Evolutionary conservation across 1,140 invertebrate genomes (phyloP).

Genomic region (Phthorimaea operculella): DNA sequence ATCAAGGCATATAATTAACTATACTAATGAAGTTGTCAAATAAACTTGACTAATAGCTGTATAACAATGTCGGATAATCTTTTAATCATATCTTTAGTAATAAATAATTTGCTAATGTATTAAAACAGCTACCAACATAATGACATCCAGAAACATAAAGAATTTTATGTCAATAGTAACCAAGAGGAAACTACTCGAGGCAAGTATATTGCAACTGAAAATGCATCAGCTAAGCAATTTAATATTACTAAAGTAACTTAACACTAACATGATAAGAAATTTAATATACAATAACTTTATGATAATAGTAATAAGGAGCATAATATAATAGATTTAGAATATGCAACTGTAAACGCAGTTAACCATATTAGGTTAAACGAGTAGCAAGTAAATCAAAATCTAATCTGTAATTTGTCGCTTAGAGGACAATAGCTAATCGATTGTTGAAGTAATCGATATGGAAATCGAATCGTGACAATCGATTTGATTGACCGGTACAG

Average conservation of each 20-base stretch:
- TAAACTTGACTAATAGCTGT: background rate
- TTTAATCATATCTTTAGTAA: background rate
- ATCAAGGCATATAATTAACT: constrained; percentile 5
- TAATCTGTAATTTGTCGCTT: constrained; percentile 1
- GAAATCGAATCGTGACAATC: constrained; percentile 1
- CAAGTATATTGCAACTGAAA: too few relatives aligned
- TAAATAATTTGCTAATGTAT: too few relatives aligned
- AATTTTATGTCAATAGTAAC: too few relatives aligned
- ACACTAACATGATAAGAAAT: background rate
- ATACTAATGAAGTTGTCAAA: constrained; percentile 8
- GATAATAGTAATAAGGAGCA: background rate
- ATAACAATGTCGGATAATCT: background rate
- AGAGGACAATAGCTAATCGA: background rate
- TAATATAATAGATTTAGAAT: background rate
- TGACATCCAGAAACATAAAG: too few relatives aligned
- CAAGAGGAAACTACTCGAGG: too few relatives aligned
- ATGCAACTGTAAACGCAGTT: background rate
- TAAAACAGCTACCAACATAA: too few relatives aligned
- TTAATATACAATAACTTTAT: background rate
- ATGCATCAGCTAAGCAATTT: background rate
- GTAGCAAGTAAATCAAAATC: background rate
- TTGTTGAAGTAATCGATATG: constrained; percentile 2
- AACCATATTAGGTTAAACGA: background rate
- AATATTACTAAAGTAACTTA: background rate
- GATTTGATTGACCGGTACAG: background rate